phyloP scores from a whole-genome alignment of 2,113 vertebrate genomes.

The Gobius niger region DNA sequence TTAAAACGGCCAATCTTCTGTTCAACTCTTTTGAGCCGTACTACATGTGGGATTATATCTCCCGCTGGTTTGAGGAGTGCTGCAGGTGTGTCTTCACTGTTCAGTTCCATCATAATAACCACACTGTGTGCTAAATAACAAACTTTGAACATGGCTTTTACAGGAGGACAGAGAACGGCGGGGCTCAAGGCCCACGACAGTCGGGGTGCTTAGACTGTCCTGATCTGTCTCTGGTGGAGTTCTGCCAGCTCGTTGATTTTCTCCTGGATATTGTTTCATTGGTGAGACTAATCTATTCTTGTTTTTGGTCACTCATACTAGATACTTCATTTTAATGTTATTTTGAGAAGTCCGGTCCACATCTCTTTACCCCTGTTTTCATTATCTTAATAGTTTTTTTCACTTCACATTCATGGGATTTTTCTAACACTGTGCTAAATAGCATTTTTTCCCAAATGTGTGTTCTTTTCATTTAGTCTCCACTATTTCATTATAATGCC shows the following conservation, averaged over 20 bases:
- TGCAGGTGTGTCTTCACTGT: conserved; percentile 82
- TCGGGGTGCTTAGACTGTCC: conserved; percentile 75
- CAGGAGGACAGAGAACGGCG: conserved; percentile 85
- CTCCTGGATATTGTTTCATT: conserved; percentile 98
- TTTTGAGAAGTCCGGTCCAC: no score
- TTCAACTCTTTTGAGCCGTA: conserved; percentile 99
- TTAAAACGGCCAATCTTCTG: conserved; percentile 98
- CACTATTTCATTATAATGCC: conserved; percentile 2
- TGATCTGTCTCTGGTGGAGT: conserved; percentile 87
- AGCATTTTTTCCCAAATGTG: no score
- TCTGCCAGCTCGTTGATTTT: conserved; percentile 97
- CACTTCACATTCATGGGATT: no score
- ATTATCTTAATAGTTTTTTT: no score
- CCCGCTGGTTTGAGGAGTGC: conserved; percentile 97
- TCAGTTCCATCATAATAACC: background rate
- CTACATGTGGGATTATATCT: conserved; percentile 99
- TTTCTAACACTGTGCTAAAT: no score
- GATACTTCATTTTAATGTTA: no score
- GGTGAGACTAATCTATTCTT: conserved; percentile 78
- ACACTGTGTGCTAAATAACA: background rate
- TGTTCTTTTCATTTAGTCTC: background rate
- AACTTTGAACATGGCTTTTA: conserved; percentile 12
- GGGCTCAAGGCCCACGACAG: conserved; percentile 70
- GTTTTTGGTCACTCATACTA: no score
- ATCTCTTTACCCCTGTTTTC: no score